phyloP scores from a whole-genome alignment of 1,140 invertebrate species.

The Brachionus plicatilis region DNA sequence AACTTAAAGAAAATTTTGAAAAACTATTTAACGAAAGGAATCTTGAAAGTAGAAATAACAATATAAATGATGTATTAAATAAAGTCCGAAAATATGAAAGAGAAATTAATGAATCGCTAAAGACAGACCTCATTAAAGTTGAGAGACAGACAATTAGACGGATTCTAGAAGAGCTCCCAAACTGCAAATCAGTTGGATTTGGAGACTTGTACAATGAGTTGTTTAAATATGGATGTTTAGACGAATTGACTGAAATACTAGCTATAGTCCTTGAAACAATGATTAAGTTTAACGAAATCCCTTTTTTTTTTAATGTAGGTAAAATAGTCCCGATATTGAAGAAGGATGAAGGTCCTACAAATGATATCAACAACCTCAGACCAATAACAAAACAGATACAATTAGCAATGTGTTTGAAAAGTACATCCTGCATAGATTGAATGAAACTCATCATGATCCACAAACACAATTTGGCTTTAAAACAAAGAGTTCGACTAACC shows the following conservation, averaged over 20 bases:
- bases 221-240: no score
- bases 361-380: neutral
- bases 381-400: neutral
- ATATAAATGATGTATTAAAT: no score
- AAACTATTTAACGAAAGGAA: no score
- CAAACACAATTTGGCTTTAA: neutral
- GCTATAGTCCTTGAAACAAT: neutral
- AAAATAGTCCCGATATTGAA: neutral
- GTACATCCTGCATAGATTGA: neutral
- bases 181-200: no score
- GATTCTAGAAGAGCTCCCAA: no score
- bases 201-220: no score
- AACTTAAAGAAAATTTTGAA: no score
- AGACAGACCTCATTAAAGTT: no score
- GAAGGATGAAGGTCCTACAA: neutral
- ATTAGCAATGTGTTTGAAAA: neutral
- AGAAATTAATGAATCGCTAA: no score
- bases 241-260: no score
- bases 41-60: no score
- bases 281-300: neutral
- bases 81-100: neutral
- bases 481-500: neutral
- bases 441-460: neutral
- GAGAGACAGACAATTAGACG: no score
- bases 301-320: neutral